Percentiles rank a stretch among this genome's conserved stretches.
Conservation (phyloP, 2,797 vertebrate species). For the Gephyroberyx darwinii region DNA sequence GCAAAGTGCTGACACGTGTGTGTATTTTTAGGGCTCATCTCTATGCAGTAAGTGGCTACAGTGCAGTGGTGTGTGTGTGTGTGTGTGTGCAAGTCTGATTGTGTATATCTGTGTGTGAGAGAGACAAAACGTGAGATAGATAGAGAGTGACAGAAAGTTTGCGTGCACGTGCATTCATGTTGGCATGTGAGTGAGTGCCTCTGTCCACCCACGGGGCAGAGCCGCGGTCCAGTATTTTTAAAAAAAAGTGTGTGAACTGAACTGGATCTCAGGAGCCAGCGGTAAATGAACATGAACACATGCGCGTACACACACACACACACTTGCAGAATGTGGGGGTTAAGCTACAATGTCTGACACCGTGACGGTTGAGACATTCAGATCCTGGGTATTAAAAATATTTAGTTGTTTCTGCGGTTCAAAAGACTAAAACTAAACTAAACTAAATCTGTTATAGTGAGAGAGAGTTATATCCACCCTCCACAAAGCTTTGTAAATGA, state of each 20-base stretch:
- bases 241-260: constrained; percentile 38
- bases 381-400: constrained; percentile 42
- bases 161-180: not conserved
- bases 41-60: constrained; percentile 53
- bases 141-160: too few species aligned
- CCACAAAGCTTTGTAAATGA: constrained; percentile 10
- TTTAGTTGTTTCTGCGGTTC: constrained; percentile 54
- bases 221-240: constrained; percentile 33
- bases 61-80: constrained; percentile 12
- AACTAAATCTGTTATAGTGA: constrained; percentile 20
- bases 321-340: constrained; percentile 28
- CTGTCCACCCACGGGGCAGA: constrained; percentile 22
- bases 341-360: constrained; percentile 35
- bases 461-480: not conserved
- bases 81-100: constrained; percentile 18
- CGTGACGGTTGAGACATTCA: constrained; percentile 29
- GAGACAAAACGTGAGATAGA: not conserved
- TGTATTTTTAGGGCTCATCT: constrained; percentile 74
- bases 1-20: constrained; percentile 75
- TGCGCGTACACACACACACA: constrained; percentile 7
- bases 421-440: constrained; percentile 14
- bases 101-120: not conserved
- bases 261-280: constrained; percentile 33
- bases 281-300: constrained; percentile 13
- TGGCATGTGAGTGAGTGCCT: constrained; percentile 8